Evolutionary conservation across 2,113 vertebrate genomes (phyloP).

Genomic region (Trachemys scripta): DNA sequence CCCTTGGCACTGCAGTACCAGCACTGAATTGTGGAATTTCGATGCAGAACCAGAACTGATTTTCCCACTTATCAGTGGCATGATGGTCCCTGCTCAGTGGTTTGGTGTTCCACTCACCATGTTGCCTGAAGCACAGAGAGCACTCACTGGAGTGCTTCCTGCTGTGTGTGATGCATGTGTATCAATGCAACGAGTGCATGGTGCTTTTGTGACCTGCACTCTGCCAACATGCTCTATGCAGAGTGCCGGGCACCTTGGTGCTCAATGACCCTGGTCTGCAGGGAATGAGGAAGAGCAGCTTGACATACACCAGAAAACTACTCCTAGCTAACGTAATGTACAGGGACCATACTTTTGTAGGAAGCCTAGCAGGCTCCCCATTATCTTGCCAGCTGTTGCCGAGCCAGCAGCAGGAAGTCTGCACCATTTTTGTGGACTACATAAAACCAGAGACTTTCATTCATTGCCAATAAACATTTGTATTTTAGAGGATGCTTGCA

Average conservation of each 20-base stretch:
- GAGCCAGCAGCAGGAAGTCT: not conserved
- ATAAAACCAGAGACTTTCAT: constrained; percentile 1
- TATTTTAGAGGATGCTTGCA: fast-evolving
- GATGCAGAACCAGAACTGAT: fast-evolving
- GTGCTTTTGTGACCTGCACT: not conserved
- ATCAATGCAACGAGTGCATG: not conserved
- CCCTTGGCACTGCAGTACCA: fast-evolving
- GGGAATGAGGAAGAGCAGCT: not conserved
- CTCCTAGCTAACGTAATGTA: not conserved
- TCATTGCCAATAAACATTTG: constrained; percentile 16
- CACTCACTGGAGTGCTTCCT: not conserved
- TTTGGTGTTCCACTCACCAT: not conserved
- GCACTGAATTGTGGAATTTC: not conserved
- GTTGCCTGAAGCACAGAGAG: not conserved
- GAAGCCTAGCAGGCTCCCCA: not conserved
- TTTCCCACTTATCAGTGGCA: not conserved
- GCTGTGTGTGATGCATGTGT: not conserved
- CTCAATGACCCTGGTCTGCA: not conserved
- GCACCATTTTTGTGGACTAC: not conserved
- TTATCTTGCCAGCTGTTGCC: not conserved
- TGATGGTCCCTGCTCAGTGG: fast-evolving
- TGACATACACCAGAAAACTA: not conserved
- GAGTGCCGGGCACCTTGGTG: not conserved
- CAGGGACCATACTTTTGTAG: not conserved
- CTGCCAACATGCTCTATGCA: not conserved